Evolutionary conservation across 2,797 vertebrate genomes (phyloP), one percentile per base, ranked within the genome.

Genomic region (Falco biarmicus): DNA sequence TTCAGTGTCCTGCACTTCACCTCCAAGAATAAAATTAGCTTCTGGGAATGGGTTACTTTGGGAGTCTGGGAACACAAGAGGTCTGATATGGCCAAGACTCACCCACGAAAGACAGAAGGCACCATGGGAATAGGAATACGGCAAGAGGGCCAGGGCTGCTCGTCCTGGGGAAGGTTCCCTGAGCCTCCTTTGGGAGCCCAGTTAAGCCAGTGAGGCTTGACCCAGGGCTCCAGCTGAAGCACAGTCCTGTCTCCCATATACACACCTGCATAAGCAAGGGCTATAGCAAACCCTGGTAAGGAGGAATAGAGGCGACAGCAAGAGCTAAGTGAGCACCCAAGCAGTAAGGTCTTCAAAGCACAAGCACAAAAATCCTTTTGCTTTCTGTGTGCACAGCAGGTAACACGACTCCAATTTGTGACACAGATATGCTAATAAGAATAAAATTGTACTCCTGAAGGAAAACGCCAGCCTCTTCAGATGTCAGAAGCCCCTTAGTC

Each of bases 371-470:
- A 69, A 5, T 15, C 54, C 51, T 56, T 13, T 22, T 50, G 26
- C 7, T 43, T n/a, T 8, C 5, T 10, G 26, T 13, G 29, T 4
- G 8, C 10, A 20, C 17, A 15, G 43, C 61, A 54, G 3, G 5
- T n/a, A 45, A 24, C 1, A 10, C 19, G 19, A 47, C 10, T 34
- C 6, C 9, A 15, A 14, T n/a, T 37, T n/a, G 18, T 21, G 39
- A 16, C 25, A n/a, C 0, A 11, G 17, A 15, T 8, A 29, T 5
- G 2, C 13, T 8, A 66, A 29, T 1, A 18, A 9, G 18, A 56
- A 18, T 34, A 13, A 51, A 68, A 60, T 6, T 31, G 21, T 17
- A 12, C 39, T 56, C 59, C 47, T 28, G 19, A 11, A 34, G 13
- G 45, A 51, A 32, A 56, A 37, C 13, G 5, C 3, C 39, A 13